These are phyloP conservation scores for Bombus breviceps DNA, from an alignment of 1,140 invertebrate genomes.

Conservation along the genomic window DNA sequence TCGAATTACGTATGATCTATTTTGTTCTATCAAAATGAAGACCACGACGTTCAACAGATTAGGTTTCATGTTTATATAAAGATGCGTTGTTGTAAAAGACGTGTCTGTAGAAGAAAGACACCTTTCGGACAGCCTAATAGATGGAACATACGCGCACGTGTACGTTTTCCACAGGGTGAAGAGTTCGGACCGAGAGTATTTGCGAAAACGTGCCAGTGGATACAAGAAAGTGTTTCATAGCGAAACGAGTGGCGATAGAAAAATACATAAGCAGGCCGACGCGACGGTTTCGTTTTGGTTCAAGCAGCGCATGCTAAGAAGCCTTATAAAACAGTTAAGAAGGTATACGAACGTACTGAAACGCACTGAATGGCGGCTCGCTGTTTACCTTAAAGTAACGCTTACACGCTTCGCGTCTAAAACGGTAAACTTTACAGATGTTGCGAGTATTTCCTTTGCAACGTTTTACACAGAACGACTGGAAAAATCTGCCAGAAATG, in stretches of 20 bases:
- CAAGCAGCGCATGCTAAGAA: conserved; percentile 27
- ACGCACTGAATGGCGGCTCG: conserved; percentile 10
- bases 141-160: no score
- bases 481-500: conserved; percentile 20
- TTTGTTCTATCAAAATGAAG: no score
- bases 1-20: no score
- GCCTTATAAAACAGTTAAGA: conserved; percentile 45
- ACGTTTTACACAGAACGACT: neutral
- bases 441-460: conserved; percentile 2
- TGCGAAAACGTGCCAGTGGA: neutral
- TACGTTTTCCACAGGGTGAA: no score
- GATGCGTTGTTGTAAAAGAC: no score
- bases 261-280: neutral
- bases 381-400: conserved; percentile 42
- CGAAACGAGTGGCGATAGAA: conserved; percentile 14
- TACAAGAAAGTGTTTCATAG: conserved; percentile 7
- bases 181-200: neutral
- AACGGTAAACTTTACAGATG: conserved; percentile 33
- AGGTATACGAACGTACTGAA: conserved; percentile 33
- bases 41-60: no score
- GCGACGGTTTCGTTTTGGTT: conserved; percentile 17
- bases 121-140: no score
- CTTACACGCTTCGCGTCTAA: conserved; percentile 22
- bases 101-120: no score
- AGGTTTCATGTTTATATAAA: no score